phyloP scores from a whole-genome alignment of 2,888 invertebrate species.

The Spilarctia lutea region DNA sequence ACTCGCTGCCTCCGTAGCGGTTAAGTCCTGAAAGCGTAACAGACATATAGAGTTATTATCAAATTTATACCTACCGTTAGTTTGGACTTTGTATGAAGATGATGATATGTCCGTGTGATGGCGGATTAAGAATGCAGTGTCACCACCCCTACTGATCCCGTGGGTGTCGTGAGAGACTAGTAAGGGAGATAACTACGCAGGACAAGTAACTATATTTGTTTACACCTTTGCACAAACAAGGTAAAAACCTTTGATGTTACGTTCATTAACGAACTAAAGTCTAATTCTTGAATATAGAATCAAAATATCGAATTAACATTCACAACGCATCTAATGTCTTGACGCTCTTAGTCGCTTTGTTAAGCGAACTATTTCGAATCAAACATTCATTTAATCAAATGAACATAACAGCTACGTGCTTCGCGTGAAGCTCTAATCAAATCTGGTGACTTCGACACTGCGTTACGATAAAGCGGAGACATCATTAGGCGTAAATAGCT shows the following conservation, averaged over 20 bases:
- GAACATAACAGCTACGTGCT: constrained; percentile 73
- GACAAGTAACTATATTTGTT: too few relatives aligned
- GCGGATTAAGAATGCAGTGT: too few relatives aligned
- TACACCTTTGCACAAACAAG: neutral
- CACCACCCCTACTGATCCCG: too few relatives aligned
- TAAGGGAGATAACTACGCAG: too few relatives aligned
- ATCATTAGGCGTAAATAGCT: constrained; percentile 29
- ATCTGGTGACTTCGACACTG: constrained; percentile 64
- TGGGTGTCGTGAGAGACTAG: too few relatives aligned
- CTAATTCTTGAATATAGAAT: constrained; percentile 5
- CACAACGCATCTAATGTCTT: constrained; percentile 58
- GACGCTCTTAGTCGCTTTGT: constrained; percentile 43
- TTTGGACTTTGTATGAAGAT: too few relatives aligned
- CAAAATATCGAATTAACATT: constrained; percentile 54
- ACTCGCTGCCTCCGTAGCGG: too few relatives aligned
- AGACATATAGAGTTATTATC: too few relatives aligned
- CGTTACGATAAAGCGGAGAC: constrained; percentile 55
- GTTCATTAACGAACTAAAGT: constrained; percentile 4
- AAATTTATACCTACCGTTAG: too few relatives aligned
- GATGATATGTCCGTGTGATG: too few relatives aligned
- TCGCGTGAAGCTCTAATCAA: constrained; percentile 70
- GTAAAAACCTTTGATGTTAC: neutral
- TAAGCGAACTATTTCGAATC: constrained; percentile 63
- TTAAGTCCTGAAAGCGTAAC: too few relatives aligned
- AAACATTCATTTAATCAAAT: constrained; percentile 74